Evolutionary conservation across 2,113 vertebrate species (phyloP).

Genomic region (Nannospalax galili): DNA sequence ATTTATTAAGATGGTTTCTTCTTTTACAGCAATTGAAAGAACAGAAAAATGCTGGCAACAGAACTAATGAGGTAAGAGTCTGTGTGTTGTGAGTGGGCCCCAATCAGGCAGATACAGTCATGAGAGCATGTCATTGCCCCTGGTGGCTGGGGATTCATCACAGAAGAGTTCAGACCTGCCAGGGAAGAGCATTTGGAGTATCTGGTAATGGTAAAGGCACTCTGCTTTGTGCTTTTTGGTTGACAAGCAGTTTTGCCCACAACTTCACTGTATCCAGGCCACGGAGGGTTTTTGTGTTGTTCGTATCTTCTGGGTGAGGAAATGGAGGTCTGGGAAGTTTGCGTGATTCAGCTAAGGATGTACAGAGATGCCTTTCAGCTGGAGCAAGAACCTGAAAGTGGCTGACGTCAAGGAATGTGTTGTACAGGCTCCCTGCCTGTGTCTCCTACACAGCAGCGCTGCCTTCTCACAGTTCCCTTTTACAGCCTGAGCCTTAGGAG

Average conservation of each 20-base stretch:
- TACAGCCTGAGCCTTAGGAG: background rate
- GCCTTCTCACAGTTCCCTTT: background rate
- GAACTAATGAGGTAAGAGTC: constrained; percentile 94
- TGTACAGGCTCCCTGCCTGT: background rate
- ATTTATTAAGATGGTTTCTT: constrained; percentile 43
- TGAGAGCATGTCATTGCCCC: too few relatives aligned
- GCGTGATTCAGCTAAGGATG: background rate
- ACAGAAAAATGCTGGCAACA: constrained; percentile 93
- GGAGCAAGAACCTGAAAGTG: background rate
- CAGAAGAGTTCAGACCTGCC: background rate
- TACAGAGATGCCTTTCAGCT: background rate
- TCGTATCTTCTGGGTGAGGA: background rate
- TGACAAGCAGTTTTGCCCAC: background rate
- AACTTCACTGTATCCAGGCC: accelerated
- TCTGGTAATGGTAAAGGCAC: background rate
- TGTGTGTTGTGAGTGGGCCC: background rate
- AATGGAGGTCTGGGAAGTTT: background rate
- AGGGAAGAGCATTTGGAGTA: background rate
- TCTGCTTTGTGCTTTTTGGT: background rate
- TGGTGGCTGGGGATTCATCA: background rate
- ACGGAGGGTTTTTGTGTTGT: background rate
- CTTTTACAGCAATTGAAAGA: constrained; percentile 96
- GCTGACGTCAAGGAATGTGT: too few relatives aligned
- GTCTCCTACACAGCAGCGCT: accelerated
- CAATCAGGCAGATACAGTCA: background rate